Conservation (phyloP, 2,888 invertebrate genomes). For the Syritta pipiens region DNA sequence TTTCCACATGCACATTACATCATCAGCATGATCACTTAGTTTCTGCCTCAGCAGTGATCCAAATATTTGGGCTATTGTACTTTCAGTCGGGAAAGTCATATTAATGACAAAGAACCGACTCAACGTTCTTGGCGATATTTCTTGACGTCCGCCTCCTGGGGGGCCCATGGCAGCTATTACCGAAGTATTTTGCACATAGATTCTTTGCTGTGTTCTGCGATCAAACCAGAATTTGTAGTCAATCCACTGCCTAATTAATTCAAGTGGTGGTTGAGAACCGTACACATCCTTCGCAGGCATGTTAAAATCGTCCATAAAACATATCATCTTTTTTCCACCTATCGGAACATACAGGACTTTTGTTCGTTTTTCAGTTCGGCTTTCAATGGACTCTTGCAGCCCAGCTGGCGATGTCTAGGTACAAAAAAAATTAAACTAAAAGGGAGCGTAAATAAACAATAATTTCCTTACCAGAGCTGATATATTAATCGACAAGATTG, state of each 20-base stretch:
- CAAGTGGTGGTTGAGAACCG: slow-evolving; percentile 93
- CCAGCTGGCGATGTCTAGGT: slow-evolving; percentile 88
- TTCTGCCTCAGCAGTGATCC: slow-evolving; percentile 92
- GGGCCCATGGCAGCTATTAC: slow-evolving; percentile 91
- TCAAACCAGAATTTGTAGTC: slow-evolving; percentile 96
- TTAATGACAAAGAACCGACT: slow-evolving; percentile 88
- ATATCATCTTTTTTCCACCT: slow-evolving; percentile 90
- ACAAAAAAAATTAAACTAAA: background rate
- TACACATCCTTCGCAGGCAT: slow-evolving; percentile 94
- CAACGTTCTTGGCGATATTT: slow-evolving; percentile 87
- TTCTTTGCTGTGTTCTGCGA: slow-evolving; percentile 87
- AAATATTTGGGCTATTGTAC: slow-evolving; percentile 89
- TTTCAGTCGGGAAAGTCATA: slow-evolving; percentile 90
- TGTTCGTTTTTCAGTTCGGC: slow-evolving; percentile 91
- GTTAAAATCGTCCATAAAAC: slow-evolving; percentile 95
- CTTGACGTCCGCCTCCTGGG: slow-evolving; percentile 91
- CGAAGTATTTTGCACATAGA: slow-evolving; percentile 88
- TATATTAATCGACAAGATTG: slow-evolving; percentile 89
- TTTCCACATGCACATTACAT: slow-evolving; percentile 85
- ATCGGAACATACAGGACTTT: slow-evolving; percentile 90
- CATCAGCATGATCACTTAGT: slow-evolving; percentile 87
- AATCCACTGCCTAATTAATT: slow-evolving; percentile 90
- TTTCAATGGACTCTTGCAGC: slow-evolving; percentile 91
- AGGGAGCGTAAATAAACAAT: background rate
- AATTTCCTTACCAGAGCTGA: slow-evolving; percentile 84